These are phyloP conservation scores for Chrysina gloriosa DNA, from an alignment of 2,888 invertebrate genomes.

Conservation along the genomic window DNA sequence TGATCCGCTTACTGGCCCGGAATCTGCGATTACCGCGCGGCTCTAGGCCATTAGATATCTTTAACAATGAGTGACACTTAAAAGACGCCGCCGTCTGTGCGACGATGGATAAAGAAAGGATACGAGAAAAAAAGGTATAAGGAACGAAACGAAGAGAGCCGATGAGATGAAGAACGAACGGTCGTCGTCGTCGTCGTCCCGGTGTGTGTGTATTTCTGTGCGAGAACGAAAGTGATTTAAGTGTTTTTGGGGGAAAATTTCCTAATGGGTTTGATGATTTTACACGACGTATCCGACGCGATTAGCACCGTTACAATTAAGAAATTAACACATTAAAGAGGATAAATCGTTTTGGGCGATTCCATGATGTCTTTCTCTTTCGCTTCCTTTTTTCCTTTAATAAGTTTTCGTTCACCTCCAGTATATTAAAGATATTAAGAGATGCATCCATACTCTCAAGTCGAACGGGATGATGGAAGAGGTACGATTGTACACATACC, in stretches of 20 bases:
- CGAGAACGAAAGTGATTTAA: conserved; percentile 10
- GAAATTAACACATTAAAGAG: too few species aligned
- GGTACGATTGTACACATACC: conserved; percentile 44
- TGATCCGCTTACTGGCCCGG: conserved; percentile 38
- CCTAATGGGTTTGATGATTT: conserved; percentile 30
- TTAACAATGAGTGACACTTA: conserved; percentile 52
- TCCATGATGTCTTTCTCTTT: too few species aligned
- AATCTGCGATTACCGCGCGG: conserved; percentile 29
- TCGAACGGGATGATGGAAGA: conserved; percentile 34
- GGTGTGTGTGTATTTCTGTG: neutral
- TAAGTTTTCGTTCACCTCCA: too few species aligned
- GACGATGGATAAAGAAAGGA: conserved; percentile 39
- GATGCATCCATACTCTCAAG: neutral
- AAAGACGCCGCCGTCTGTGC: conserved; percentile 47
- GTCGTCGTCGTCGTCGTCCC: neutral
- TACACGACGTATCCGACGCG: conserved; percentile 11
- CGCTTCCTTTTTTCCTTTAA: too few species aligned
- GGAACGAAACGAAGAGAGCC: neutral
- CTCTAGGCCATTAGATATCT: conserved; percentile 43
- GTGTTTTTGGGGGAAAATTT: conserved; percentile 28
- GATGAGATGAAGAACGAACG: neutral
- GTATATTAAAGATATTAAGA: too few species aligned
- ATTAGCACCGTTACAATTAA: conserved; percentile 20
- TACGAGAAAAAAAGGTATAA: neutral
- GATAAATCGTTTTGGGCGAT: too few species aligned